A percentile compares a stretch with the other conserved stretches of the same genome.
These are phyloP conservation scores for Columbina picui DNA, from an alignment of 2,113 vertebrate genomes.

Conservation along the genomic window DNA sequence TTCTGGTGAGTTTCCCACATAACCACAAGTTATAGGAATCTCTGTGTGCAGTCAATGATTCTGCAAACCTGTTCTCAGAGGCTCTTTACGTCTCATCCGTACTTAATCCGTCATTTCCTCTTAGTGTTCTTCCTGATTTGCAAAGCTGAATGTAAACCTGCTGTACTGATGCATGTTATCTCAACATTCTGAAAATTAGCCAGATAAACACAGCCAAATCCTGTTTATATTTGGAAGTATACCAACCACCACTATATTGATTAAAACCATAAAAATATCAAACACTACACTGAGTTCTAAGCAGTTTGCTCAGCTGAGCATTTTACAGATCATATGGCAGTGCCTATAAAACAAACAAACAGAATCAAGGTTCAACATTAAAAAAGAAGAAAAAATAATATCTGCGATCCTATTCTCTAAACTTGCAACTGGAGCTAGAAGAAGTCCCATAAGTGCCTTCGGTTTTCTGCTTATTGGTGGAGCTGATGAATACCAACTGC, in stretches of 20 bases:
- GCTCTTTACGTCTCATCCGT: background rate
- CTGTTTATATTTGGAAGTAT: background rate
- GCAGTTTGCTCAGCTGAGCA: background rate
- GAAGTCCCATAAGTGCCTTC: rapidly evolving
- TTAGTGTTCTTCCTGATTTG: background rate
- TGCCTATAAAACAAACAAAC: background rate
- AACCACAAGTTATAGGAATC: background rate
- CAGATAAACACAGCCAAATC: background rate
- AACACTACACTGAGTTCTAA: background rate
- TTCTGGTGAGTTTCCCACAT: background rate
- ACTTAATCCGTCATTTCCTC: background rate
- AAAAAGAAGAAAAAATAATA: background rate
- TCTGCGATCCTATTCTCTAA: background rate
- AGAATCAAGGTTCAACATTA: background rate
- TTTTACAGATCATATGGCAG: background rate
- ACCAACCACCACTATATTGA: background rate
- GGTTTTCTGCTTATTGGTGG: background rate
- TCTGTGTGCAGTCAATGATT: background rate
- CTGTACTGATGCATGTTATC: background rate
- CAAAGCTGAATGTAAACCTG: background rate
- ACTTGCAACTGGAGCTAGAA: background rate
- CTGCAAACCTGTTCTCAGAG: background rate
- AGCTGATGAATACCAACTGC: background rate
- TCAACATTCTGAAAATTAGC: background rate
- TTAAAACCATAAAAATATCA: background rate